phyloP scores from a whole-genome alignment of 1,140 invertebrate species.

The Bombyx mandarina region DNA sequence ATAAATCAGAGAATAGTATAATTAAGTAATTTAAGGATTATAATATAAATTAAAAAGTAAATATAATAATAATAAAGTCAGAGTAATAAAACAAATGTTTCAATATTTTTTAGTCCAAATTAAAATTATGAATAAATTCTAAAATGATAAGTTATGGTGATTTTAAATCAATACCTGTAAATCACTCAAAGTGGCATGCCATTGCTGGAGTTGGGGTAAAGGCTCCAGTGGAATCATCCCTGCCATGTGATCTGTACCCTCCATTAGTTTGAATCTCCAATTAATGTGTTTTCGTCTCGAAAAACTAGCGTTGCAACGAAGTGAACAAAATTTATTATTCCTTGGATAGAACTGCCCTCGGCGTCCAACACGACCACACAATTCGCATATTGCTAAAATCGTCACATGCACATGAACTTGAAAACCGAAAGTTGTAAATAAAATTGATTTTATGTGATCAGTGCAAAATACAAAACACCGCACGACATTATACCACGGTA shows the following conservation, averaged over 20 bases:
- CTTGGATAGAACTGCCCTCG: conserved; percentile 45
- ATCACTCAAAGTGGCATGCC: conserved; percentile 52
- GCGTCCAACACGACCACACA: conserved; percentile 51
- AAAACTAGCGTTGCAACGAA: conserved; percentile 43
- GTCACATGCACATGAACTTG: neutral
- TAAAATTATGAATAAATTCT: too few species aligned
- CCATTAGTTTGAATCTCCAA: conserved; percentile 66
- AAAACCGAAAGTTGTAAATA: conserved; percentile 1
- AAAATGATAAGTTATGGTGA: too few species aligned
- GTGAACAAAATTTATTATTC: conserved; percentile 55
- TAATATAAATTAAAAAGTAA: too few species aligned
- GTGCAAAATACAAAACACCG: neutral
- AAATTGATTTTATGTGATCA: neutral
- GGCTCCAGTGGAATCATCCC: conserved; percentile 65
- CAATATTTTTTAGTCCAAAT: too few species aligned
- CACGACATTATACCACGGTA: conserved; percentile 10
- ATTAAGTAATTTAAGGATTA: too few species aligned
- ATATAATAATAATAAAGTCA: too few species aligned
- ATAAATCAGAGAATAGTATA: conserved; percentile 10
- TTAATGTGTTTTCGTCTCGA: conserved; percentile 42
- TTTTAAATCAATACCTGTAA: conserved; percentile 30
- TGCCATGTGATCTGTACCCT: conserved; percentile 61
- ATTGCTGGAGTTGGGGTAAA: conserved; percentile 59
- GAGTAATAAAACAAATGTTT: too few species aligned
- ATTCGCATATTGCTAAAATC: conserved; percentile 58